Base-by-base conservation (phyloP, 1,140 invertebrate genomes). In the Akabosia matsudoensis region DNA sequence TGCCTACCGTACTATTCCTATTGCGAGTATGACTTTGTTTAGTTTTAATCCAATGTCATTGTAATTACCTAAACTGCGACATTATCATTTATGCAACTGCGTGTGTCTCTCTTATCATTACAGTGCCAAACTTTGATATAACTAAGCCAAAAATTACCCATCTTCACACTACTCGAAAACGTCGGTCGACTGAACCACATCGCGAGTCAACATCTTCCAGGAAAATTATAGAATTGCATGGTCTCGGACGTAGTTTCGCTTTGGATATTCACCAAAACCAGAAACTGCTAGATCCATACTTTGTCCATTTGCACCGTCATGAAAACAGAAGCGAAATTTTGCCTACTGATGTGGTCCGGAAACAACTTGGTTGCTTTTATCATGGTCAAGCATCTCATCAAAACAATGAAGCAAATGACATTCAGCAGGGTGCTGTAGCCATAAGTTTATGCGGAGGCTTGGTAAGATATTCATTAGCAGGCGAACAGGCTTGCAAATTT, bases 61-160 rank as follows among this genome's bases (percentile, higher is more conserved):
- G 13, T 7, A 67, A 67, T 67, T 67, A 67, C 22, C 37, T 30
- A 67, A 67, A 28, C 13, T 31, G 30, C 31, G 4, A 3, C 54
- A 67, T 67, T n/a, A 22, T 67, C 2, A 30, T 67, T 67, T 61
- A 61, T 14, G 13, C n/a, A n/a, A 7, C 54, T 61, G 28, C 28
- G 26, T 67, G 24, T 31, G 72, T 54, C 30, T 64, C 73, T 75
- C 1, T n/a, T n/a, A n/a, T n/a, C n/a, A n/a, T n/a, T n/a, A n/a
- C 74, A 75, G 78, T 79, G 78, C 78, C 78, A 79, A 79, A 76
- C 67, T 74, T 79, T 64, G 78, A 79, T 70, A 73, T 79, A 28
- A 77, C 76, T 13, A 77, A 70, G 24, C 75, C 78, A 52, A 33
- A 75, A 79, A 22, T 77, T 34, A 72, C 33, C 33, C 37, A 33